Conservation (phyloP, 1,140 invertebrate species). For the Pantala flavescens region DNA sequence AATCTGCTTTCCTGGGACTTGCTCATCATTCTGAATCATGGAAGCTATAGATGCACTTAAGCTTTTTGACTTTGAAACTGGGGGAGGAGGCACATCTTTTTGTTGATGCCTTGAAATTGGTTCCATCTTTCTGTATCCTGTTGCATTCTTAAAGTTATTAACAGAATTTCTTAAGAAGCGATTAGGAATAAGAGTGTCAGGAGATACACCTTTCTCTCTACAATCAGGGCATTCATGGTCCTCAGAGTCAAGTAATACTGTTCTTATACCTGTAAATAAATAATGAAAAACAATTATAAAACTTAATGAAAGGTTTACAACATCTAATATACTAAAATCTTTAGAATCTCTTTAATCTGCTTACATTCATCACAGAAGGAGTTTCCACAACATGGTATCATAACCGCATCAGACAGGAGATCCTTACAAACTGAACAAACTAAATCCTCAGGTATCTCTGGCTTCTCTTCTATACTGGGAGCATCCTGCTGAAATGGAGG, state of each 20-base stretch:
- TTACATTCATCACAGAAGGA: slow-evolving; percentile 98
- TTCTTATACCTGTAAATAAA: slow-evolving; percentile 63
- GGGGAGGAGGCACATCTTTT: not conserved
- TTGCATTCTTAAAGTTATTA: slow-evolving; percentile 79
- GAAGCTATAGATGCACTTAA: not conserved
- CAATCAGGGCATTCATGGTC: slow-evolving; percentile 92
- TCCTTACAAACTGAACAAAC: slow-evolving; percentile 86
- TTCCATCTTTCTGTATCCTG: slow-evolving; percentile 55
- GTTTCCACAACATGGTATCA: slow-evolving; percentile 94
- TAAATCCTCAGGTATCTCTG: slow-evolving; percentile 80
- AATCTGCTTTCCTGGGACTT: not conserved
- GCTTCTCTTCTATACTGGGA: slow-evolving; percentile 42
- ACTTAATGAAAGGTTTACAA: slow-evolving; percentile 12
- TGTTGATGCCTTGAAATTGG: slow-evolving; percentile 17
- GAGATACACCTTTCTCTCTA: slow-evolving; percentile 81
- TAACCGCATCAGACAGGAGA: slow-evolving; percentile 87
- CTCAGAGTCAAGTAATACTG: slow-evolving; percentile 78
- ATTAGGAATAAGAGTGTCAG: slow-evolving; percentile 87
- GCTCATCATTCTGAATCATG: not conserved
- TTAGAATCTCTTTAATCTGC: slow-evolving; percentile 27
- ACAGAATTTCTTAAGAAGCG: slow-evolving; percentile 80
- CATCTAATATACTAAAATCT: slow-evolving; percentile 13
- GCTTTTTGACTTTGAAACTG: slow-evolving; percentile 13
- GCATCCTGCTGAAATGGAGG: slow-evolving; percentile 47
- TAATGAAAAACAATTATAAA: not conserved